Percentiles rank a stretch among this genome's conserved stretches.
phyloP scores from a whole-genome alignment of 2,888 invertebrate genomes.

The Ligdia adustata region DNA sequence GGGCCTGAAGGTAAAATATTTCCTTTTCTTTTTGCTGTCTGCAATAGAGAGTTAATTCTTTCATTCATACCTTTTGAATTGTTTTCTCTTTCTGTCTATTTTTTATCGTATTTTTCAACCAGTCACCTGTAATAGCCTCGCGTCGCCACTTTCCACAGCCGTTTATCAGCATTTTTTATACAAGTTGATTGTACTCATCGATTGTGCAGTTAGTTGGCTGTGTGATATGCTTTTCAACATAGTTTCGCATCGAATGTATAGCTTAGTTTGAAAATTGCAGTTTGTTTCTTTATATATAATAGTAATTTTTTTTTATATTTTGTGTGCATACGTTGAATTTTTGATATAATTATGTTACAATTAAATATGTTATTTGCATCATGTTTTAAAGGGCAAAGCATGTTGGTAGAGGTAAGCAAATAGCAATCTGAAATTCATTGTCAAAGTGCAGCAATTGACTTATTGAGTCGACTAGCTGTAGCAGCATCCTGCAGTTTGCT shows the following conservation, averaged over 20 bases:
- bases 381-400: neutral
- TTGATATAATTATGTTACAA: too few species aligned
- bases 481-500: conserved; percentile 24
- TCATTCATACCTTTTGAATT: too few species aligned
- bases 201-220: conserved; percentile 5
- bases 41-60: too few species aligned
- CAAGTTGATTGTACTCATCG: conserved; percentile 7
- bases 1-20: too few species aligned
- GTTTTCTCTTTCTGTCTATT: too few species aligned
- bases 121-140: conserved; percentile 7
- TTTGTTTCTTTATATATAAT: too few species aligned
- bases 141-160: conserved; percentile 11
- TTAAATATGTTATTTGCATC: neutral
- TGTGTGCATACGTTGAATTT: too few species aligned
- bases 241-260: neutral
- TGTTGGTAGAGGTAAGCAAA: too few species aligned
- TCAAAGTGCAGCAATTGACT: conserved; percentile 1
- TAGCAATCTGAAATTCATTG: neutral
- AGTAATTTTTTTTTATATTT: too few species aligned
- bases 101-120: too few species aligned
- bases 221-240: too few species aligned
- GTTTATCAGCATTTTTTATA: conserved; percentile 10
- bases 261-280: neutral
- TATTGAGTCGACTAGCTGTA: conserved; percentile 5
- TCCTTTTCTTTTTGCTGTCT: too few species aligned